Percentiles rank a stretch among this genome's conserved stretches.
Evolutionary conservation across 2,888 invertebrate species (phyloP).

Genomic region (Latrodectus hesperus): DNA sequence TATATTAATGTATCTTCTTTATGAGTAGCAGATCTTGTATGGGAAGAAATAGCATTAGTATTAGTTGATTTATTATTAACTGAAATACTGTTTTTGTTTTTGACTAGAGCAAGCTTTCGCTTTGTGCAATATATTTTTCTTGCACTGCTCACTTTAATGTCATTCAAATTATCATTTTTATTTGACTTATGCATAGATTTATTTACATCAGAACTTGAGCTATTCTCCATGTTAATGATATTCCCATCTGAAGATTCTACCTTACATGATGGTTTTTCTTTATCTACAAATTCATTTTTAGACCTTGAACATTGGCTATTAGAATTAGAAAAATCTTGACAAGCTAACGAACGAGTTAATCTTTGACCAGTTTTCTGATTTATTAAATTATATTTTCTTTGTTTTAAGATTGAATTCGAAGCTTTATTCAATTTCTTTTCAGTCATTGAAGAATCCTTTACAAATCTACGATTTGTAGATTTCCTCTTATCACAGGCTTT

Average conservation of each 20-base stretch:
- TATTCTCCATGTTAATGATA: neutral
- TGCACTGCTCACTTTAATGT: neutral
- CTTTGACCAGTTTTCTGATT: neutral
- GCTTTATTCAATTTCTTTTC: neutral
- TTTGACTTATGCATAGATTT: neutral
- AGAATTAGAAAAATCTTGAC: neutral
- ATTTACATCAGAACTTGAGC: neutral
- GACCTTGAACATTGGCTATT: neutral
- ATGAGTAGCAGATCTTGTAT: constrained; percentile 20
- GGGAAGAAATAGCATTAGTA: constrained; percentile 13
- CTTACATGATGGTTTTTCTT: neutral
- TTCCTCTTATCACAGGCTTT: constrained; percentile 1
- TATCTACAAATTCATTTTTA: neutral
- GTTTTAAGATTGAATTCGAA: neutral
- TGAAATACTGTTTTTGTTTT: neutral
- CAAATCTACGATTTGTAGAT: neutral
- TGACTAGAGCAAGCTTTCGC: neutral
- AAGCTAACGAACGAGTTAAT: neutral
- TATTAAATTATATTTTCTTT: neutral
- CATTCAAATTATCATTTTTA: neutral
- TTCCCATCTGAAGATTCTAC: neutral
- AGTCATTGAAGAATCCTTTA: neutral
- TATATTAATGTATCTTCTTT: neutral
- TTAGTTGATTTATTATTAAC: neutral
- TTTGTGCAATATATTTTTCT: neutral